Evolutionary conservation across 2,888 invertebrate genomes (phyloP).

Genomic region (Unio delphinus): DNA sequence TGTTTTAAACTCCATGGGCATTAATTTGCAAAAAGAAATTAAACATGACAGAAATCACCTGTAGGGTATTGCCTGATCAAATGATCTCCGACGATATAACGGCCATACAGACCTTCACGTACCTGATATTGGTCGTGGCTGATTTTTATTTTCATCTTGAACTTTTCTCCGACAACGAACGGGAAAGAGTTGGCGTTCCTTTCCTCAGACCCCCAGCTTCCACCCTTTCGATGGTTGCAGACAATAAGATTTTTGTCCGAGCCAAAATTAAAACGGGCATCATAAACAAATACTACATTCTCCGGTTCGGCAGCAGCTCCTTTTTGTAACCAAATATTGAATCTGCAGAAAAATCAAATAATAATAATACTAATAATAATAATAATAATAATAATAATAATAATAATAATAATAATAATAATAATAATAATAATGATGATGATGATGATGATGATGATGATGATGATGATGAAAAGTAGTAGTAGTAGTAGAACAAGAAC

Average conservation of each 20-base stretch:
- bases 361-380: too few species aligned
- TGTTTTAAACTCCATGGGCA: too few species aligned
- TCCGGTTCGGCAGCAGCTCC: conserved; percentile 31
- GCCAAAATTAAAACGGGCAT: conserved; percentile 32
- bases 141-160: conserved; percentile 34
- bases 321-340: conserved; percentile 28
- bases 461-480: too few species aligned
- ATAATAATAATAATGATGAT: too few species aligned
- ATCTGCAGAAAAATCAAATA: conserved; percentile 12
- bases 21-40: too few species aligned
- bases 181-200: conserved; percentile 24
- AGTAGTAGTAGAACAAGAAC: too few species aligned
- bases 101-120: neutral
- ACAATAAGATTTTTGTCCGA: conserved; percentile 21
- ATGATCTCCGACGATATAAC: too few species aligned
- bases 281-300: conserved; percentile 33
- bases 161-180: conserved; percentile 19
- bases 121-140: conserved; percentile 37
- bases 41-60: too few species aligned
- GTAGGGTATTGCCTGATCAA: too few species aligned
- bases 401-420: neutral
- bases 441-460: too few species aligned
- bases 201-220: conserved; percentile 30
- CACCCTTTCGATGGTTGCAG: conserved; percentile 33
- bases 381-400: too few species aligned